phyloP scores from a whole-genome alignment of 2,797 vertebrate genomes.

The Tachyglossus aculeatus region DNA sequence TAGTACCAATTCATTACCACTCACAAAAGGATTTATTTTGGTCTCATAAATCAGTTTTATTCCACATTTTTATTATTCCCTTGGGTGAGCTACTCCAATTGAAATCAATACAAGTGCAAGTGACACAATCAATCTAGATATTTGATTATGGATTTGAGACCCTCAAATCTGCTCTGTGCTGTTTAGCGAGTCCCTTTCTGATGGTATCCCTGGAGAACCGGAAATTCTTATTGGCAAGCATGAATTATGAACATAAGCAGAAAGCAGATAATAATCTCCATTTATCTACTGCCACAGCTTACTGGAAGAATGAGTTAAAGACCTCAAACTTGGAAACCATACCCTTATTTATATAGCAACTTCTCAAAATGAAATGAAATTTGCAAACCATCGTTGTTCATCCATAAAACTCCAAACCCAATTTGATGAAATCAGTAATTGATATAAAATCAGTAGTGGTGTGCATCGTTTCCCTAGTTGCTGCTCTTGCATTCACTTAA shows the following conservation, averaged over 20 bases:
- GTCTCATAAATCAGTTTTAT: conserved; percentile 82
- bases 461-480: neutral
- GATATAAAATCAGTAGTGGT: neutral
- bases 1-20: conserved; percentile 75
- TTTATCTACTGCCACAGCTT: conserved; percentile 52
- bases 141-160: conserved; percentile 83
- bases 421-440: neutral
- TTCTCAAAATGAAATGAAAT: conserved; percentile 10
- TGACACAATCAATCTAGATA: conserved; percentile 84
- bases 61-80: conserved; percentile 80
- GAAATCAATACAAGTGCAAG: conserved; percentile 85
- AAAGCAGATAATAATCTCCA: conserved; percentile 70
- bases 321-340: conserved; percentile 9
- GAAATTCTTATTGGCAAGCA: conserved; percentile 71
- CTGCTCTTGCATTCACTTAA: neutral
- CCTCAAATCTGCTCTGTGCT: conserved; percentile 50
- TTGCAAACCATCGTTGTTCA: conserved; percentile 16
- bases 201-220: conserved; percentile 64
- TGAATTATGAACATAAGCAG: conserved; percentile 72
- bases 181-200: conserved; percentile 70
- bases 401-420: conserved; percentile 4
- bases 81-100: conserved; percentile 78
- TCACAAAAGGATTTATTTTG: conserved; percentile 81
- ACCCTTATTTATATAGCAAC: conserved; percentile 2
- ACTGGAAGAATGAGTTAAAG: neutral